A percentile compares a stretch with the other conserved stretches of the same genome.
These are phyloP conservation scores for Pocillopora meandrina DNA, from an alignment of 92 coral and sea anemone genomes.

Conservation along the genomic window DNA sequence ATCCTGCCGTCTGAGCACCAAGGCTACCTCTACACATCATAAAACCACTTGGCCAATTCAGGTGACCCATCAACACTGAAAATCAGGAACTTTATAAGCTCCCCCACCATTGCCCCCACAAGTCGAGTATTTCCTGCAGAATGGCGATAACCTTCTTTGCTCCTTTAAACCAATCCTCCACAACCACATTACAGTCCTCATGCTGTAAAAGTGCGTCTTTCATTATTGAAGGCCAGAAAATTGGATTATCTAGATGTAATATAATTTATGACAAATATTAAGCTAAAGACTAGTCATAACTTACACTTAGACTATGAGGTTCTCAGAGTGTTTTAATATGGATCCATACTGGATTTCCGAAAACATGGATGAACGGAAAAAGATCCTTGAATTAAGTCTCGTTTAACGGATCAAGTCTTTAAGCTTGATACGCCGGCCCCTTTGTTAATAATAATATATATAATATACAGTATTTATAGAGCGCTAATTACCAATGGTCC, in stretches of 20 bases:
- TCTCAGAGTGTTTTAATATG: too few species aligned
- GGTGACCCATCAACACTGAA: conserved; percentile 33
- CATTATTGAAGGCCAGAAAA: conserved; percentile 50
- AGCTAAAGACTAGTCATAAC: too few species aligned
- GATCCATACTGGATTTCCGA: too few species aligned
- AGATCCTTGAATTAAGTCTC: too few species aligned
- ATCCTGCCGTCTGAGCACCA: conserved; percentile 75
- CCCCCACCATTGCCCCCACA: conserved; percentile 72
- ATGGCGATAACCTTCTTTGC: conserved; percentile 51
- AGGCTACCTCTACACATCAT: conserved; percentile 75
- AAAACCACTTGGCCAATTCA: conserved; percentile 23
- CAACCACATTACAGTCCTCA: conserved; percentile 58
- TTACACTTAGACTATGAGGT: too few species aligned
- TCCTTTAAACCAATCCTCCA: conserved; percentile 79
- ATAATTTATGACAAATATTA: background rate
- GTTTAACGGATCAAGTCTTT: too few species aligned
- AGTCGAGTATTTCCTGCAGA: conserved; percentile 76
- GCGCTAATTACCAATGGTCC: too few species aligned
- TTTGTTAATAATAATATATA: too few species aligned
- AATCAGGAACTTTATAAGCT: conserved; percentile 65
- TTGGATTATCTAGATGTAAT: background rate
- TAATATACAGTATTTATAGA: too few species aligned
- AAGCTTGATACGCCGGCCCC: too few species aligned
- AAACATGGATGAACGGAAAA: too few species aligned
- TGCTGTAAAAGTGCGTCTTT: conserved; percentile 56